Conservation (phyloP, 2,888 invertebrate genomes). For the Tanypteryx hageni region DNA sequence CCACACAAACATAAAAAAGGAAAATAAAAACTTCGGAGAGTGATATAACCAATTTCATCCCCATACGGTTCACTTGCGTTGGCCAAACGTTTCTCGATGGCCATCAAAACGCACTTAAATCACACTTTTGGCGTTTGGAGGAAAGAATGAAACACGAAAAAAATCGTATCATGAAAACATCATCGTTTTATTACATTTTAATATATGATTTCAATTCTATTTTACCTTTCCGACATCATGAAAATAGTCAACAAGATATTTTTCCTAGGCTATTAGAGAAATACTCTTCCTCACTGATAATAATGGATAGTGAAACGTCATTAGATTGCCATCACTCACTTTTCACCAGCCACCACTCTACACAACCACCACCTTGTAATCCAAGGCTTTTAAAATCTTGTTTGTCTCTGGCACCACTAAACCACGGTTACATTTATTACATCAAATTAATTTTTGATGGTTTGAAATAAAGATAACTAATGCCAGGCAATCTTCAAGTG, state of each 20-base stretch:
- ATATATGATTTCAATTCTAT: conserved; percentile 45
- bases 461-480: not conserved
- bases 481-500: not conserved
- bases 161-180: conserved; percentile 40
- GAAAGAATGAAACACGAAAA: not conserved
- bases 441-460: not conserved
- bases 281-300: not conserved
- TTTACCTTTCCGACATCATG: conserved; percentile 38
- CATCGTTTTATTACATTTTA: conserved; percentile 39
- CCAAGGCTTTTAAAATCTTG: not conserved
- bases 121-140: no score
- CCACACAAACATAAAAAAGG: no score
- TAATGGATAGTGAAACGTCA: conserved; percentile 1
- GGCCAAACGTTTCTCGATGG: no score
- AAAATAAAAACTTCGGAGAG: no score
- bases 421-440: not conserved
- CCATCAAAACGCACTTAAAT: no score
- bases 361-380: not conserved
- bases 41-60: no score
- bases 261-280: conserved; percentile 10
- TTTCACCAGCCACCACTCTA: not conserved
- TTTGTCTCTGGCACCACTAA: not conserved
- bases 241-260: conserved; percentile 57
- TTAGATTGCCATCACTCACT: not conserved
- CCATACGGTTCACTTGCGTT: no score